Percentiles rank a stretch among this genome's conserved stretches.
phyloP scores from a whole-genome alignment of 2,113 vertebrate species.

The Zosterops lateralis region DNA sequence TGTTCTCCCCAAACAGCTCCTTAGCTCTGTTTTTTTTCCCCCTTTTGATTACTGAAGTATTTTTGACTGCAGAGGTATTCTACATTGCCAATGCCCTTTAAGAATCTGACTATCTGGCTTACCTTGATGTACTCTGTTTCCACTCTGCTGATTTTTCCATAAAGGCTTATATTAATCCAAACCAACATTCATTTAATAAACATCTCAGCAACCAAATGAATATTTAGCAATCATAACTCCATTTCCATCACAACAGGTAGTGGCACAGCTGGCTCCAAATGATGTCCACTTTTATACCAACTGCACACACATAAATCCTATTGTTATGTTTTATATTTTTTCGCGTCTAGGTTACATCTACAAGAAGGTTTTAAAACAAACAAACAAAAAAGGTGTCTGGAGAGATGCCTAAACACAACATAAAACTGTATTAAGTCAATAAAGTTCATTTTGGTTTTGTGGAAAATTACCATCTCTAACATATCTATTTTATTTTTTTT shows the following conservation, averaged over 20 bases:
- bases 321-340: background rate
- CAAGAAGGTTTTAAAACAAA: background rate
- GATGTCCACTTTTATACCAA: background rate
- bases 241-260: constrained; percentile 6
- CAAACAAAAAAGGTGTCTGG: background rate
- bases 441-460: background rate
- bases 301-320: background rate
- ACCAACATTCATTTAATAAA: background rate
- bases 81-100: background rate
- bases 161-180: background rate
- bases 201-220: background rate
- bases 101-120: background rate
- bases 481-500: background rate
- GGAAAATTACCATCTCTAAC: background rate
- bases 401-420: background rate
- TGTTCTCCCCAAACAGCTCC: background rate
- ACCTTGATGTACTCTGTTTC: background rate
- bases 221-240: background rate
- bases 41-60: background rate
- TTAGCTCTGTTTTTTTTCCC: accelerated
- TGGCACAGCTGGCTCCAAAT: background rate
- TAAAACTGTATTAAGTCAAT: background rate
- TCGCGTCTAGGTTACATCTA: background rate
- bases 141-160: background rate
- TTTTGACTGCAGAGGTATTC: background rate